phyloP scores from a whole-genome alignment of 2,888 invertebrate genomes.

The Zonitis immaculata region DNA sequence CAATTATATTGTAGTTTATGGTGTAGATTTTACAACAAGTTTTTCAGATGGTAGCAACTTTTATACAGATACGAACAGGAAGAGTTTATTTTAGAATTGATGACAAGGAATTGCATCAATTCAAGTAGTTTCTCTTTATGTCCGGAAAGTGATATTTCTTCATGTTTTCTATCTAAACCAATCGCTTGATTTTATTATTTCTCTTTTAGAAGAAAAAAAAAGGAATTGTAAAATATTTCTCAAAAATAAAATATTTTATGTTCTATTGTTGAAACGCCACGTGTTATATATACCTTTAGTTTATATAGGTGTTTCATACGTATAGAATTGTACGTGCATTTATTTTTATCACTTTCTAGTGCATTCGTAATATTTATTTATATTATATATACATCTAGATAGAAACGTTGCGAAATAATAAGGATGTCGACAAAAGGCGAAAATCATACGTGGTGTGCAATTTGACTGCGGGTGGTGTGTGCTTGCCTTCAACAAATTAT shows the following conservation, averaged over 20 bases:
- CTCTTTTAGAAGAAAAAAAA: too few relatives aligned
- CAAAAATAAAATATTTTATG: too few relatives aligned
- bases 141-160: neutral
- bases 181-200: neutral
- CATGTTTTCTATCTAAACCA: neutral
- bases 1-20: neutral
- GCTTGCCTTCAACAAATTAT: constrained; percentile 20
- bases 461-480: constrained; percentile 31
- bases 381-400: neutral
- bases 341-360: constrained; percentile 1
- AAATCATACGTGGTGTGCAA: constrained; percentile 30
- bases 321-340: neutral
- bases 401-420: constrained; percentile 17
- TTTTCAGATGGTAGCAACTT: neutral
- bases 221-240: neutral
- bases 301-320: neutral
- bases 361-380: too few relatives aligned
- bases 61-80: neutral
- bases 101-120: neutral
- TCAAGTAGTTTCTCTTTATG: neutral
- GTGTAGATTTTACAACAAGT: neutral
- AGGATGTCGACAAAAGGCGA: constrained; percentile 31
- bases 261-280: too few relatives aligned
- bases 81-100: neutral
- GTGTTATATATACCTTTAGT: too few relatives aligned